Base-by-base conservation (phyloP, 2,888 invertebrate species). In the Mythimna vitellina region DNA sequence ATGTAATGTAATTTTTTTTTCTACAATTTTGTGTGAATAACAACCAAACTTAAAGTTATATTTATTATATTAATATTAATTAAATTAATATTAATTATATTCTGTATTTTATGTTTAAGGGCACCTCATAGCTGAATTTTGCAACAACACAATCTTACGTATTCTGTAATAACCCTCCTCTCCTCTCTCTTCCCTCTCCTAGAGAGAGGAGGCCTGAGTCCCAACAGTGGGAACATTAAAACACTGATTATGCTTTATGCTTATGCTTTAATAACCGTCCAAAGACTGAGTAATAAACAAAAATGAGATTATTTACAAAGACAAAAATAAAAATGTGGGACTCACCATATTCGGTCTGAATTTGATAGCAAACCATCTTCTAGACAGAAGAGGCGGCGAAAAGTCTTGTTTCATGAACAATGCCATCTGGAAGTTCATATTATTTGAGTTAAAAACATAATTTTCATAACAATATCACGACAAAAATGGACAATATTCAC, bases 341-440 rank as follows among this genome's bases (percentile, higher is more conserved):
- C 86, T 89, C 84, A 96, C 96, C 93, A 95, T 93, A 79, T 96
- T 96, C 0, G 95, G 95, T 46, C 95, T 92, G 62, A 93, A 93
- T 79, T 95, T 93, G n/a, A 94, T 91, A 0, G 93, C 91, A 4
- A 96, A 78, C 96, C 96, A 96, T 92, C 88, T 92, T 65, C 90
- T 91, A 0, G 96, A 95, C 1, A 96, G 83, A 1, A 95, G 35
- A 0, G 94, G 94, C 0, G 96, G 95, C 0, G 87, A 85, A 73
- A 96, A 96, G 56, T 96, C 95, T 82, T 94, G 95, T 73, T 96
- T 96, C 87, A 92, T 88, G 68, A 94, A 95, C 46, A 95, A 73
- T 9, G 96, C 93, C 96, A 96, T 96, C 95, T 96, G 86, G 42
- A 92, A 93, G 69, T 57, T 10, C 12, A 42, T n/a, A 56, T 49